Base-by-base conservation (phyloP, 2,797 vertebrate species). In the Schizopygopsis malacanthus region DNA sequence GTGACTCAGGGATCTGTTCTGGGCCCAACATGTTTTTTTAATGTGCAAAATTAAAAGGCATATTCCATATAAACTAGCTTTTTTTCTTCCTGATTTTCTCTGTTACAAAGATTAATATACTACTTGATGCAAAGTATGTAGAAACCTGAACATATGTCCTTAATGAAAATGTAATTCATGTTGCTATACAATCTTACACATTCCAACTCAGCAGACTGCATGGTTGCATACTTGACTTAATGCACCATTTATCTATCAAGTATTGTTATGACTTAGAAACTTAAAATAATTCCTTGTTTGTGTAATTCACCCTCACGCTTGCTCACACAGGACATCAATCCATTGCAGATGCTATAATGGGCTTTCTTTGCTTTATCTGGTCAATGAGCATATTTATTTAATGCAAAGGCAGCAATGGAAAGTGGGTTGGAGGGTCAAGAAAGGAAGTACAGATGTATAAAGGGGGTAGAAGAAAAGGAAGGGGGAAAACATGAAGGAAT, bases 401-500 rank as follows among this genome's bases (percentile, higher is more conserved):
- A 82, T 37, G 28, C 22, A 73, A 61, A 85, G 50, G 50, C 65
- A 79, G 65, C 20, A 79, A 80, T 85, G 75, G 56, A 81, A 82
- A 89, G 73, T 69, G 67, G 54, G 18, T 22, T 47, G 77, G 41
- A 56, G 56, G 41, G 52, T 41, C 67, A 41, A 80, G 78, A 86
- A 59, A 75, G 37, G 63, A 75, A 84, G 83, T 75, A 87, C 47
- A 87, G 63, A 92, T 87, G 91, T 81, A 88, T 41, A 75, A 81
- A 87, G 12, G 82, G 82, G 71, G 86, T 65, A 65, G 59, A 83
- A 81, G 81, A 78, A 80, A 75, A 85, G 78, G 83, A 77, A 47
- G 33, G 39, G 80, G 59, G 73, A 25, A 87, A 79, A 88, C 84
- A 86, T 33, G 67, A 71, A 87, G 83, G 89, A 88, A 91, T 92